Evolutionary conservation across 2,113 vertebrate genomes (phyloP).

Genomic region (Rostratula benghalensis): DNA sequence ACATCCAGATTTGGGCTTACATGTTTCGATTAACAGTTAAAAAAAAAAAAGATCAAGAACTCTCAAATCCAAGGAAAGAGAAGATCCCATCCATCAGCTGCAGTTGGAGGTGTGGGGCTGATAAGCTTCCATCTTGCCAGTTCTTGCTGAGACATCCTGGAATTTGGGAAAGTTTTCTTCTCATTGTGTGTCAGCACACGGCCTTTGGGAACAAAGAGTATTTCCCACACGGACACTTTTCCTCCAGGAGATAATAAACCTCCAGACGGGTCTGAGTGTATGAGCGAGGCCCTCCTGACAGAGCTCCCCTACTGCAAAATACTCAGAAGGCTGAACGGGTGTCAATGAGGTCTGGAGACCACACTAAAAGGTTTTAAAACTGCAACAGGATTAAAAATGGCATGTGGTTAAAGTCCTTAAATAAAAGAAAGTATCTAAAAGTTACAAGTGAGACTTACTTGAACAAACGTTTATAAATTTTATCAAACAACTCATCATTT

Average conservation of each 20-base stretch:
- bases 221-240: not conserved
- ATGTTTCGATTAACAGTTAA: not conserved
- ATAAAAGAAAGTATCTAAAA: constrained; percentile 43
- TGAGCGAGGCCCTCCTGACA: not conserved
- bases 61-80: not conserved
- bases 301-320: not conserved
- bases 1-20: not conserved
- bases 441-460: constrained; percentile 31
- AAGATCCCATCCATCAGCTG: not conserved
- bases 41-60: not conserved
- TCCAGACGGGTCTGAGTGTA: not conserved
- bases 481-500: constrained; percentile 51
- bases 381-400: not conserved
- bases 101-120: not conserved
- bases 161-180: not conserved
- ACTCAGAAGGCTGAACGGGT: not conserved
- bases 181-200: not conserved
- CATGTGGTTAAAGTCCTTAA: constrained; percentile 9
- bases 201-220: not conserved
- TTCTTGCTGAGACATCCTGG: not conserved
- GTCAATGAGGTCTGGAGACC: not conserved
- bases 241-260: not conserved
- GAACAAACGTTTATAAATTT: constrained; percentile 52
- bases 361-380: constrained; percentile 31
- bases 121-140: not conserved